Base-by-base conservation (phyloP, 2,888 invertebrate species). In the Trachelus tabidus region DNA sequence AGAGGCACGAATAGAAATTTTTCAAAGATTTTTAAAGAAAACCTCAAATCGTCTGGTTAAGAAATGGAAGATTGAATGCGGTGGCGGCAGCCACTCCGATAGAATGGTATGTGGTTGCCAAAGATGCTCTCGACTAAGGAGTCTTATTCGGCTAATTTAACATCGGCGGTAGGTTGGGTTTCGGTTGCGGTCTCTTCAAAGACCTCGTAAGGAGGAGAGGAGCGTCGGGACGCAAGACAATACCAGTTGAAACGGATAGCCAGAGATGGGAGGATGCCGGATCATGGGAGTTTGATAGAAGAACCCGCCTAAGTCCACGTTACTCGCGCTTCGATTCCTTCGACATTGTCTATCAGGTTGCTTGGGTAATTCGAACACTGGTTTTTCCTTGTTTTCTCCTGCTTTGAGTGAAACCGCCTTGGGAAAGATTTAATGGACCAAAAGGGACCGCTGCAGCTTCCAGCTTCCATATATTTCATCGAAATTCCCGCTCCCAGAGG, bases 141-240 rank as follows among this genome's bases (percentile, higher is more conserved):
- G 76, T 76, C 40, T 79, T 71, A 71, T 84, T 89, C 89, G 89
- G 86, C 87, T 88, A 90, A 90, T 89, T 90, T 90, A 90, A 90
- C 89, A 84, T 15, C 40, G 84, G 77, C 85, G 83, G 85, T 85
- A 85, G 86, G 83, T 75, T 76, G 77, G 83, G 83, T 79, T 81
- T 81, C 79, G 79, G 86, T 40, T 40, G 40, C 87, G 87, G 86
- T 79, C 81, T 84, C 85, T 84, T 89, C 87, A 87, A 89, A 88
- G 86, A 77, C 76, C 74, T 73, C 56, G 82, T 82, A 82, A 83
- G 68, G 69, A 82, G 83, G 81, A 79, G 78, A 75, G 77, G 75
- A 79, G 81, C 76, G 84, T 40, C 40, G 40, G 40, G 40, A 40
- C 40, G 40, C 40, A 86, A 89, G 87, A 89, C 89, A 89, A 89